Base-by-base conservation (phyloP, 2,113 vertebrate genomes). In the Alouatta palliata region DNA sequence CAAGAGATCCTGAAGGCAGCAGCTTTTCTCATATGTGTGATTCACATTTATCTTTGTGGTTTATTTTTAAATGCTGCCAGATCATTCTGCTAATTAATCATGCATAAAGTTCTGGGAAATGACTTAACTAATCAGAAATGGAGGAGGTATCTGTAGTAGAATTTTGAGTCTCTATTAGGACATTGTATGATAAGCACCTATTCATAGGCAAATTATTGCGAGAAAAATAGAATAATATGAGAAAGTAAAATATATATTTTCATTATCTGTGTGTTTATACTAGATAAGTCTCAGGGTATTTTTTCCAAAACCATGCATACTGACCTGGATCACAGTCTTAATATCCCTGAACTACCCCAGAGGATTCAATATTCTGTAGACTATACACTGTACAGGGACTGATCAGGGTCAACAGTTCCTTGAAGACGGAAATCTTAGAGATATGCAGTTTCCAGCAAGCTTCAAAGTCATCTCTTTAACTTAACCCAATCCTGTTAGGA, bases 1-100 rank as follows among this genome's bases (percentile, higher is more conserved):
- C 10, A 37, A 40, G 45, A 5, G 2, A 66, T 52, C n/a, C 25
- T 68, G 17, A 19, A 91, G 23, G 3, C 19, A 94, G 9, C 9
- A 49, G 13, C 19, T 49, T 87, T 82, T 52, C 32, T 40, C 14
- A 82, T 32, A 32, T 56, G 49, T 14, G 2, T 45, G 25, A 75
- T 66, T 88, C 43, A 68, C 20, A 37, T 84, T 89, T 68, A 23
- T 54, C 3, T 4, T 11, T 52, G 21, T 89, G 4, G n/a, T 47
- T 77, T 47, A 30, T 23, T 76, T 40, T 66, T 96, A 30, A 84
- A 71, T 93, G 52, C 14, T 58, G 19, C 77, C 10, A 40, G 64
- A 2, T 76, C 35, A 82, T 83, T 97, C 73, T 92, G 37, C n/a
- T 93, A 64, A 83, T 79, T 71, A 86, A 47, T 64, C 49, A 94